Conservation (phyloP, 2,113 vertebrate genomes). For the Bombycilla garrulus region DNA sequence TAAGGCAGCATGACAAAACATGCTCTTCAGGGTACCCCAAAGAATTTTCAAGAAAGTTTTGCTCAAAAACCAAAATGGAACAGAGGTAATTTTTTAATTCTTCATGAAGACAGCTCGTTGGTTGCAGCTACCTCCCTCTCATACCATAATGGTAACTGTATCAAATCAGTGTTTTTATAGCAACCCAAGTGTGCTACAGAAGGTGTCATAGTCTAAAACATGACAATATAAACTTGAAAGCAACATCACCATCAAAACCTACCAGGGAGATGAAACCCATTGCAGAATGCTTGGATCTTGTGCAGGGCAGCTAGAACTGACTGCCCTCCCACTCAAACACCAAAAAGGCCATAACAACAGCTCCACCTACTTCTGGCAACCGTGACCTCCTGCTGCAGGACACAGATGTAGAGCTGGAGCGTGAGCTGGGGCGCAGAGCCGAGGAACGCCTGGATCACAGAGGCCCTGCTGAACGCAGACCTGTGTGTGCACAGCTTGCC, state of each 20-base stretch:
- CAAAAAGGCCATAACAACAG: background rate
- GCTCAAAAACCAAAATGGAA: background rate
- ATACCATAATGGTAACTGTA: background rate
- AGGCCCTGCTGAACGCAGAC: conserved; percentile 92
- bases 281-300: background rate
- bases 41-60: background rate
- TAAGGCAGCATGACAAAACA: background rate
- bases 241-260: background rate
- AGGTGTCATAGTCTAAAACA: background rate
- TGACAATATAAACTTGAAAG: background rate
- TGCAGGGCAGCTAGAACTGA: background rate
- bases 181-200: background rate
- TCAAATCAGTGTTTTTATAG: background rate
- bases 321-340: background rate
- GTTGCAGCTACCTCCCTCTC: background rate
- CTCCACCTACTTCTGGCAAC: conserved; percentile 84
- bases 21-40: background rate
- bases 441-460: conserved; percentile 96
- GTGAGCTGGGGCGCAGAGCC: conserved; percentile 97
- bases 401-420: conserved; percentile 92
- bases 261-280: background rate
- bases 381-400: conserved; percentile 83
- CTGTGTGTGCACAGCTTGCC: conserved; percentile 90
- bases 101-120: background rate
- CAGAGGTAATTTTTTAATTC: background rate